Percentiles rank a stretch among this genome's conserved stretches.
Evolutionary conservation across 2,113 vertebrate genomes (phyloP).

Genomic region (Cyprinus carpio): DNA sequence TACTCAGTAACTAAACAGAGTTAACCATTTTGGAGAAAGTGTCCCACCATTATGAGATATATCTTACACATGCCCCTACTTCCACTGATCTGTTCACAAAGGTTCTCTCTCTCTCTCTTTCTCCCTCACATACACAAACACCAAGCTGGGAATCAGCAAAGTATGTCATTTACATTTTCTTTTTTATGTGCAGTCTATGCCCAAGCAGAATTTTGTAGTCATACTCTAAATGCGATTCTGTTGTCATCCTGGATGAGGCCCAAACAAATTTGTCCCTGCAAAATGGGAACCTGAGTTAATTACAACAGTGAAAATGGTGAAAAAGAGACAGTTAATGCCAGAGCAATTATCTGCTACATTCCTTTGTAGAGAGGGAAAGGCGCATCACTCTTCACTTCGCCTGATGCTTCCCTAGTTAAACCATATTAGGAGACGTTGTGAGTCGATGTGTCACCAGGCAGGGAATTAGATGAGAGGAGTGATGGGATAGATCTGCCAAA

Average conservation of each 20-base stretch:
- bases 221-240: conserved; percentile 60
- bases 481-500: conserved; percentile 43
- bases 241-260: conserved; percentile 64
- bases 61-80: conserved; percentile 31
- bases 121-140: conserved; percentile 28
- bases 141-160: conserved; percentile 9
- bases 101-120: conserved; percentile 27
- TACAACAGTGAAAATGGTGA: conserved; percentile 61
- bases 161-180: conserved; percentile 19
- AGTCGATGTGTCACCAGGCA: conserved; percentile 56
- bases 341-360: conserved; percentile 61
- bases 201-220: conserved; percentile 51
- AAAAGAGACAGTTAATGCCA: conserved; percentile 63
- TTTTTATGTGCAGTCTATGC: no score
- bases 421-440: conserved; percentile 57
- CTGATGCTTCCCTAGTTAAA: conserved; percentile 57
- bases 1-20: conserved; percentile 58
- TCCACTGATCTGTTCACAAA: conserved; percentile 34
- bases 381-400: conserved; percentile 46
- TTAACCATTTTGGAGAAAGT: conserved; percentile 49
- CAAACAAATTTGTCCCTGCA: conserved; percentile 65
- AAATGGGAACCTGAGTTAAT: conserved; percentile 67
- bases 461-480: conserved; percentile 50
- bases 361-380: conserved; percentile 39
- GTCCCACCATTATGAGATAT: conserved; percentile 46